Base-by-base conservation (phyloP, 1,140 invertebrate genomes). In the Apis laboriosa region DNA sequence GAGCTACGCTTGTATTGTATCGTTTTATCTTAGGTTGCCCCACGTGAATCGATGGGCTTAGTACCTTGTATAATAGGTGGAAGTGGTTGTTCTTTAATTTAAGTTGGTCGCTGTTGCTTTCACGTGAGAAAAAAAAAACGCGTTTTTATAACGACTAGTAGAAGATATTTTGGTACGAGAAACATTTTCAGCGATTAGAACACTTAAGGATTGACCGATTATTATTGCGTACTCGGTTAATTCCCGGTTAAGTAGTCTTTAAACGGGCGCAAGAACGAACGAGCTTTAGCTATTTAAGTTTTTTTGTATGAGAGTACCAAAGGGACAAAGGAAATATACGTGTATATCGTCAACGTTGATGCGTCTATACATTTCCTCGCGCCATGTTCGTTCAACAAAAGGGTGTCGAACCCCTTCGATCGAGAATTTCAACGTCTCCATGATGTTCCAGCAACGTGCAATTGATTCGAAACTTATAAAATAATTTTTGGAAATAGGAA, bases 131-230 rank as follows among this genome's bases (percentile, higher is more conserved):
- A 55, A 55, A 55, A 3, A 55, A 17, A 55, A 67, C 77, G 60
- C 55, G 74, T 61, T 68, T 70, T 82, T 88, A 80, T 83, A 66
- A 74, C 43, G 49, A 86, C 66, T 77, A 24, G 81, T 84, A 89
- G 84, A 89, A 43, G 72, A 89, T 88, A 86, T 89, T 89, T 89
- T 89, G 85, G 85, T 88, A 89, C 76, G 34, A 60, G 56, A 63
- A 43, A 88, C 28, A 74, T 80, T 85, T 87, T 89, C 43, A 55
- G 55, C 61, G 61, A 68, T 56, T 83, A 60, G 71, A 76, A 17
- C 5, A 34, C 3, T 43, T 55, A 43, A 15, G 34, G 24, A 49
- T 34, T 13, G 49, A 68, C 58, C 56, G 53, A 81, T 80, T 61
- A 75, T 76, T 60, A 21, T 74, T 74, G 51, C 58, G 66, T 85